These are phyloP conservation scores for Drosophila multiciliata DNA, from an alignment of 2,888 invertebrate genomes.

Conservation along the genomic window DNA sequence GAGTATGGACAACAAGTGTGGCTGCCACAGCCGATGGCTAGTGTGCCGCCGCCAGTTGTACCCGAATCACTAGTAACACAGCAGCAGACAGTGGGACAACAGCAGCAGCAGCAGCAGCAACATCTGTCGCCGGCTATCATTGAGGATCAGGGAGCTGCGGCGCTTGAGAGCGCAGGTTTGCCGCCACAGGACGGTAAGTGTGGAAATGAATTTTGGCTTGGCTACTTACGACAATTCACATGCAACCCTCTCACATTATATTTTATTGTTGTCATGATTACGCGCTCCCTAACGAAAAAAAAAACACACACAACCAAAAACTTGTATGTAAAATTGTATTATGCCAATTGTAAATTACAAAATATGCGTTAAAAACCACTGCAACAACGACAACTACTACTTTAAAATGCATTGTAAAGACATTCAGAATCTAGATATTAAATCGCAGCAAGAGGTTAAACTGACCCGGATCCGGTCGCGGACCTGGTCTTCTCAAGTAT, in stretches of 20 bases:
- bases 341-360: slow-evolving; percentile 47
- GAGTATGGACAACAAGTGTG: slow-evolving; percentile 80
- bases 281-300: slow-evolving; percentile 49
- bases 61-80: slow-evolving; percentile 37
- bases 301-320: slow-evolving; percentile 30
- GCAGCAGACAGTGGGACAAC: slow-evolving; percentile 33
- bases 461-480: slow-evolving; percentile 36
- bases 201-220: slow-evolving; percentile 65
- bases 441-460: slow-evolving; percentile 49
- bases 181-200: slow-evolving; percentile 84
- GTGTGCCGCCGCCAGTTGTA: slow-evolving; percentile 43
- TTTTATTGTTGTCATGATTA: slow-evolving; percentile 72
- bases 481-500: slow-evolving; percentile 35
- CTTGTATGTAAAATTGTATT: slow-evolving; percentile 39
- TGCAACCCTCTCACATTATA: slow-evolving; percentile 72
- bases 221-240: slow-evolving; percentile 70
- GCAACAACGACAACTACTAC: slow-evolving; percentile 23
- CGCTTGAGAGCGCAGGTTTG: slow-evolving; percentile 73
- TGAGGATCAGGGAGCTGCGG: slow-evolving; percentile 55
- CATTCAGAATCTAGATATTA: slow-evolving; percentile 58
- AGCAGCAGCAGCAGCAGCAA: slow-evolving; percentile 14
- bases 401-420: slow-evolving; percentile 62
- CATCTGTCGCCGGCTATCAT: slow-evolving; percentile 39
- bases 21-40: slow-evolving; percentile 65
- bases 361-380: slow-evolving; percentile 39